Evolutionary conservation across 1,140 invertebrate genomes (phyloP), one percentile per base, ranked within the genome.

Genomic region (Zaprionus ghesquierei): DNA sequence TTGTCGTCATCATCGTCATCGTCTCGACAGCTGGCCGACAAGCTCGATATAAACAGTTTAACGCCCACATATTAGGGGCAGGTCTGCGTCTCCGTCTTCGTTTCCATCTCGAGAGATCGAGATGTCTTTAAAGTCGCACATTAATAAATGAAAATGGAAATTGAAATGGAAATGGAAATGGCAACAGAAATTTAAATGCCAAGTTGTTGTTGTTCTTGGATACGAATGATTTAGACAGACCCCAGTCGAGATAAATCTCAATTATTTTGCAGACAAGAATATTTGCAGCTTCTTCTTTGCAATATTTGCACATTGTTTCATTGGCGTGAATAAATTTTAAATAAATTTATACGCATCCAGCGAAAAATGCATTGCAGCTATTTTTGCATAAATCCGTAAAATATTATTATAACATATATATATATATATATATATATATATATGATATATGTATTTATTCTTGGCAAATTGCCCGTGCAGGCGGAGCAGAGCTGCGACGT

Each of bases 191-290:
- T 61, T 8, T 22, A 68, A 65, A 41, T 44, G 38, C 18, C n/a
- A 33, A 33, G 49, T 20, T 20, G 41, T 3, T 9, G 38, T 8
- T 41, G n/a, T 15, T 6, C n/a, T 8, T 18, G 35, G 2, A 6
- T 6, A 33, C 25, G 23, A n/a, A 49, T 55, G 50, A 27, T 33
- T 51, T 23, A 33, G 29, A 53, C 31, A 44, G 5, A 6, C n/a
- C n/a, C 64, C 9, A 69, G 27, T 55, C 46, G 9, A 65, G n/a
- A 79, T 84, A 79, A 76, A 84, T 82, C 66, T 79, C 59, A 68
- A 79, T 82, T 84, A 81, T 76, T 79, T 22, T 49, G 20, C 51
- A 60, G 64, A 49, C 35, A 44, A 41, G 25, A 33, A 33, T 31
- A 15, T 46, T 31, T n/a, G n/a, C 35, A 38, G n/a, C 35, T 38